Base-by-base conservation (phyloP, 2,113 vertebrate species). In the Bos javanicus region DNA sequence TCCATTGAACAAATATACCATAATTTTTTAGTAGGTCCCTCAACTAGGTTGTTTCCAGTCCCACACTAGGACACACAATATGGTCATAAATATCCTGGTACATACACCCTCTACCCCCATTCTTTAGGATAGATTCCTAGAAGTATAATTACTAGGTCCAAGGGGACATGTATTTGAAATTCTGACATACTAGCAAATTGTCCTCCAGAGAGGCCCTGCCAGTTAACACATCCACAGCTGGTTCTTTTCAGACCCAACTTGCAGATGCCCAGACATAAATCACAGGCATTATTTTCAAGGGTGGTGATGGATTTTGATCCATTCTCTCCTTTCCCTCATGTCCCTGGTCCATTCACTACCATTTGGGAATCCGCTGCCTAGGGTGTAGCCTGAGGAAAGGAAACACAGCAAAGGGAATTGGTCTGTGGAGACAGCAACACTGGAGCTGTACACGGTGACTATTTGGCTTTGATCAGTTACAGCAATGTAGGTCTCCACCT, bases 381-480 rank as follows among this genome's bases (percentile, higher is more conserved):
- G 7, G 7, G 26, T 33, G 1, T 1, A 7, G 8, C 7, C 14
- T n/a, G 67, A 91, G 50, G 36, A 56, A 71, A 50, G 46, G 43
- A 17, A 23, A 50, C 30, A 17, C 12, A 28, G 60, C 17, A 64
- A 92, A 39, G 71, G 3, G 23, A 59, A 48, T 21, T 67, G 23
- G 7, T 3, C 43, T 7, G 1, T 30, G n/a, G 12, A 39, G 23
- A 16, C 7, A 21, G 1, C 59, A 11, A 52, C 30, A 14, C 23
- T 2, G 2, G 30, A 60, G 36, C 26, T 7, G 60, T 30, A 11
- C 7, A 10, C 5, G 5, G 4, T 71, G 14, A 6, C 15, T 6
- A 2, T 5, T 19, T 9, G 62, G 60, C 25, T 87, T 85, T 57
- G 57, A 39, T 78, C 81, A 76, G 48, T 28, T 43, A n/a, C 10